These are phyloP conservation scores for Ceratoteleas bidentatus DNA, from an alignment of 1,140 invertebrate genomes.

Conservation along the genomic window DNA sequence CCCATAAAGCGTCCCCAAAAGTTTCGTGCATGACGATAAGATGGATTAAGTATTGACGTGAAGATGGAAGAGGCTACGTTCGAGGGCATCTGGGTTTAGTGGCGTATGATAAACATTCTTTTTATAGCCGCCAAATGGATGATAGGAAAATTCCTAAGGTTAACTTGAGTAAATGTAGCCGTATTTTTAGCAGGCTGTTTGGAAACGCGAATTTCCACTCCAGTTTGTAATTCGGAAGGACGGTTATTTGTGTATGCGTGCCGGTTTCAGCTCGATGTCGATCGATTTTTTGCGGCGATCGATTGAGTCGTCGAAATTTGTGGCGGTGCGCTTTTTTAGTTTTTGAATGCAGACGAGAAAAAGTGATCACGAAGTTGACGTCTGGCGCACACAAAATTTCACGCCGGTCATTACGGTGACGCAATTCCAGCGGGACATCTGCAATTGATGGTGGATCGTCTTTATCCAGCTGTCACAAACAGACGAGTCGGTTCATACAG, in stretches of 20 bases:
- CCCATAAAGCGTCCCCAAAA: slow-evolving; percentile 17
- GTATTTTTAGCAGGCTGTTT: neutral
- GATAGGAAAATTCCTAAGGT: slow-evolving; percentile 29
- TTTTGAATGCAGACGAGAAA: neutral
- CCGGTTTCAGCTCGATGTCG: too few species aligned
- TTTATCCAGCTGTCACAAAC: slow-evolving; percentile 14
- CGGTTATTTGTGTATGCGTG: neutral
- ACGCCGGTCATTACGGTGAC: neutral
- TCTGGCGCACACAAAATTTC: neutral
- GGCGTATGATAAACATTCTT: slow-evolving; percentile 38
- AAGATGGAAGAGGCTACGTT: slow-evolving; percentile 32
- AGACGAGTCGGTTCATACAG: slow-evolving; percentile 3
- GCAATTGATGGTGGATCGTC: slow-evolving; percentile 1
- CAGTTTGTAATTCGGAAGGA: neutral
- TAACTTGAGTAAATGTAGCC: slow-evolving; percentile 3
- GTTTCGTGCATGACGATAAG: slow-evolving; percentile 20
- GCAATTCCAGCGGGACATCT: neutral
- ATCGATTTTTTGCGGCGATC: neutral
- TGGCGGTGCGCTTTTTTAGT: neutral
- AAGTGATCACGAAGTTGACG: neutral
- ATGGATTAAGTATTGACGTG: slow-evolving; percentile 37
- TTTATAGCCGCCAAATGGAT: slow-evolving; percentile 31
- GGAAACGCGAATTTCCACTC: neutral
- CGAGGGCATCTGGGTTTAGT: slow-evolving; percentile 32
- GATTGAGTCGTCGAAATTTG: neutral